Evolutionary conservation across 2,797 vertebrate genomes (phyloP), one percentile per base, ranked within the genome.

Genomic region (Trematomus bernacchii): DNA sequence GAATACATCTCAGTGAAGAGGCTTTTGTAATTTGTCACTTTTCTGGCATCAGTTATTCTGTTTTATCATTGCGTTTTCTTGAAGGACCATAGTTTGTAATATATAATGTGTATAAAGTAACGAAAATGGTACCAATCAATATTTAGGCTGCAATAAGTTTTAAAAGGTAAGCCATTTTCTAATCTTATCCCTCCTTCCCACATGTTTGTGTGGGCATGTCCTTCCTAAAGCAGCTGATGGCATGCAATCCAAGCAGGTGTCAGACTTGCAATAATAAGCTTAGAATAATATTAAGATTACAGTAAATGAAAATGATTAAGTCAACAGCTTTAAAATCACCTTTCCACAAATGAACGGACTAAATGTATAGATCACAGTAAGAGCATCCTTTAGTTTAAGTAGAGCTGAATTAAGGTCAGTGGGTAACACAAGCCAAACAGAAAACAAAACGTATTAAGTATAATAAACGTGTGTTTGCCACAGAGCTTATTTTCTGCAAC

Each of bases 131-230:
- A 44, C 14, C 48, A 33, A 61, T 72, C 59, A 19, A 74, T 52
- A 75, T 59, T 72, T 50, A 40, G 55, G 66, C 63, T 74, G 57
- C 30, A 81, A 55, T 15, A 76, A 3, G n/a, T 79, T 82, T 79
- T 43, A 30, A 30, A 66, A 65, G 43, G 46, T 47, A 54, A 69
- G 64, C 42, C n/a, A 16, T 54, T 71, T 59, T 87, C 87, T 88
- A 85, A 85, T 87, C 77, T 82, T 80, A 84, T 84, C 81, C 64
- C 53, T 58, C 30, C 87, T 10, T 83, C 88, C 90, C 79, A 90
- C 89, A 65, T 47, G 57, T 84, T 50, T 83, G 88, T 87, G 90
- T 88, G 74, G 87, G 85, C 79, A 81, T 51, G 57, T 79, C 60
- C 66, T 19, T 47, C 77, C 74, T 58, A 66, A 60, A 84, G 61